Conservation (phyloP, 2,113 vertebrate genomes). For the Cinclus mexicanus region DNA sequence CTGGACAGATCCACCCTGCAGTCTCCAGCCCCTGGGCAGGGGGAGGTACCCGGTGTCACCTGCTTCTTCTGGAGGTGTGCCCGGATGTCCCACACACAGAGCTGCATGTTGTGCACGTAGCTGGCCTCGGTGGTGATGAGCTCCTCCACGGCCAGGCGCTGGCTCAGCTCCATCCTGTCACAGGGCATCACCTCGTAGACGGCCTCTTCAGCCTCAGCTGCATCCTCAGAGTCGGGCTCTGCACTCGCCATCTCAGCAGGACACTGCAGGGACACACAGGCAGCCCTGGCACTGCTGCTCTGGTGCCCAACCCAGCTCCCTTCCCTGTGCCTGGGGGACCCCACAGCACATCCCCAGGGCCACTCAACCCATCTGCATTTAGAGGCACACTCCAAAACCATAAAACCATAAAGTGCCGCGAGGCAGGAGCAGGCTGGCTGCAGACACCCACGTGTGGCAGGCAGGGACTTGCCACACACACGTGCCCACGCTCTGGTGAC, state of each 20-base stretch:
- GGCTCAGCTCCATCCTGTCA: constrained; percentile 75
- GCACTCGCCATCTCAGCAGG: constrained; percentile 72
- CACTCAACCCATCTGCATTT: neutral
- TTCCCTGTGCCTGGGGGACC: neutral
- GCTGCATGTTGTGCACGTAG: constrained; percentile 80
- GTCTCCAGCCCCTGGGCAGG: neutral
- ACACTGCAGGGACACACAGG: neutral
- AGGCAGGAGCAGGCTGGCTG: neutral
- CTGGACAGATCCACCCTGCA: fast-evolving
- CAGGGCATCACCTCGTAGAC: constrained; percentile 30
- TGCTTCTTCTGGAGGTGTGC: constrained; percentile 76
- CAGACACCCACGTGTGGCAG: neutral
- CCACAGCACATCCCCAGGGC: neutral
- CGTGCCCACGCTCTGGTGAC: fast-evolving
- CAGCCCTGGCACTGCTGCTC: neutral
- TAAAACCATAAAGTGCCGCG: neutral
- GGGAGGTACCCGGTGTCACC: neutral
- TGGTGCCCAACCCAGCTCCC: neutral
- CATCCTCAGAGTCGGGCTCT: neutral
- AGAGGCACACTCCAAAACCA: neutral
- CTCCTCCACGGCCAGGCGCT: constrained; percentile 82
- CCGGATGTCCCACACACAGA: constrained; percentile 81
- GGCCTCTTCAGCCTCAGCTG: neutral
- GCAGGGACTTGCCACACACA: neutral
- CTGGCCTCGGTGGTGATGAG: constrained; percentile 85